Evolutionary conservation across 1,140 invertebrate genomes (phyloP), one percentile per base, ranked within the genome.

Genomic region (Euwallacea similis): DNA sequence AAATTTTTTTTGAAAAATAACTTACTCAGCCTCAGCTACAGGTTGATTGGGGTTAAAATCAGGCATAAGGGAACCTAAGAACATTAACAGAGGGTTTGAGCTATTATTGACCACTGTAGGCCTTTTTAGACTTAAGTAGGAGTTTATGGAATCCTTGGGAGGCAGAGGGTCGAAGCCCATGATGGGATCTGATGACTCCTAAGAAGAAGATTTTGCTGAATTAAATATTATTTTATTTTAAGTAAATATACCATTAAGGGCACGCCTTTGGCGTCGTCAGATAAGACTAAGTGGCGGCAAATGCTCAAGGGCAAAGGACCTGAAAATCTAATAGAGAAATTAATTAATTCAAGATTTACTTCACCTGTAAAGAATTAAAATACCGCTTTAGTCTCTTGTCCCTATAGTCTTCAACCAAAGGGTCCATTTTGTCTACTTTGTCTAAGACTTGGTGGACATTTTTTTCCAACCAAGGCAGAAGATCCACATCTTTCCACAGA

Each of bases 101-200:
- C 80, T 78, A 46, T 76, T 74, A 44, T 65, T 74, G 1, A 69
- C 76, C 41, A 76, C 73, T 61, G 80, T 79, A 43, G 80, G 79
- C 73, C 83, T 80, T 69, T 79, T 80, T 10, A 87, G 85, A 74
- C 86, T 82, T 60, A 81, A 83, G 80, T 95, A 95, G 59, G 89
- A 86, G 77, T 90, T 86, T 41, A 94, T 87, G 0, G 90, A 88
- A 81, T 95, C 90, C 41, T 79, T 71, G 7, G 93, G 93, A 8
- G 93, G 93, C 54, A 95, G 82, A 7, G 93, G 93, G 83, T 95
- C 93, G 78, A 92, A 91, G 53, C 87, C 89, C 77, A 93, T 84
- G n/a, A 94, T 85, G 6, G 91, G 85, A 46, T 85, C 86, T 33
- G 77, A 80, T 55, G 79, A 79, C 68, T 84, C 81, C 67, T 82